Conservation (phyloP, 2,113 vertebrate genomes). For the Amblyopsis rosae region DNA sequence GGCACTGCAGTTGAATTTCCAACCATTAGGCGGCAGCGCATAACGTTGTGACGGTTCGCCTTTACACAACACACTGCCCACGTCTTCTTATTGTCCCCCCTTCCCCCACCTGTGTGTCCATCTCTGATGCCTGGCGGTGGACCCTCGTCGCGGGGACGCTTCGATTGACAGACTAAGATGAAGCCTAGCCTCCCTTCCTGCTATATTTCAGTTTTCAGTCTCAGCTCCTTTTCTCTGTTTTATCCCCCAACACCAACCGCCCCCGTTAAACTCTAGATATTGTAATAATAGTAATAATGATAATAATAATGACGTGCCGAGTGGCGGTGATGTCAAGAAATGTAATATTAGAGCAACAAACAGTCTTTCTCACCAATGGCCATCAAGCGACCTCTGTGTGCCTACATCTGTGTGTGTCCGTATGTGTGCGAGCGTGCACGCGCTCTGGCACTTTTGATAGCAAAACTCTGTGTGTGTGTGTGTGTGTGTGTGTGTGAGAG, state of each 20-base stretch:
- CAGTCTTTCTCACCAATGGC: conserved; percentile 74
- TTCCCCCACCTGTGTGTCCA: conserved; percentile 22
- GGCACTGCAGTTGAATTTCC: too few relatives aligned
- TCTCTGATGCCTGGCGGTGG: conserved; percentile 66
- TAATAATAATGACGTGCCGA: conserved; percentile 75
- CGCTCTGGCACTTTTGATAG: not conserved
- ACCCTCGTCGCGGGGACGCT: conserved; percentile 89
- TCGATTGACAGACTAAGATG: conserved; percentile 88
- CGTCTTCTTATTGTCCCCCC: conserved; percentile 36
- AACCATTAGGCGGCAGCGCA: too few relatives aligned
- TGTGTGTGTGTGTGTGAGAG: conserved; percentile 1
- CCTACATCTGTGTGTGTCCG: conserved; percentile 48
- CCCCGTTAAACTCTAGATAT: conserved; percentile 62
- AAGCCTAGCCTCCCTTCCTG: conserved; percentile 88
- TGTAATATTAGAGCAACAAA: conserved; percentile 82
- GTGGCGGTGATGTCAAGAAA: conserved; percentile 80
- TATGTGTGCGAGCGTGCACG: conserved; percentile 14
- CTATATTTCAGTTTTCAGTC: conserved; percentile 87
- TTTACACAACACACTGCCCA: not conserved
- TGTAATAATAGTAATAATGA: conserved; percentile 82
- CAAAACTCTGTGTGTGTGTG: not conserved
- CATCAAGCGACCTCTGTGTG: conserved; percentile 84
- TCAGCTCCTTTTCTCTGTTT: conserved; percentile 77
- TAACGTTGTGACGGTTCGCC: too few relatives aligned
- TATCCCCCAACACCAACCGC: conserved; percentile 62